Base-by-base conservation (phyloP, 1,140 invertebrate species). In the Sarcophaga bullata region DNA sequence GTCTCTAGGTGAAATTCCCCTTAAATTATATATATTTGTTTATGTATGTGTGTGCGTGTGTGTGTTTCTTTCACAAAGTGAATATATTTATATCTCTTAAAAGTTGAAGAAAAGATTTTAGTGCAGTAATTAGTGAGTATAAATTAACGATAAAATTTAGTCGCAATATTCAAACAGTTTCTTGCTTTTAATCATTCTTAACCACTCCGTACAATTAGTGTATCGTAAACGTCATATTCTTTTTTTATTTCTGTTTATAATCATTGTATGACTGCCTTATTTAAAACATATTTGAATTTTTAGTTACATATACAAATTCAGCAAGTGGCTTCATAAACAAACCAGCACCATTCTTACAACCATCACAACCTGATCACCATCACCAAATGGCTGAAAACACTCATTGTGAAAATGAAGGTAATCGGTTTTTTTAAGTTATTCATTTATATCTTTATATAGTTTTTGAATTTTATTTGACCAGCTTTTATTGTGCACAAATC, bases 401-500 rank as follows among this genome's bases (percentile, higher is more conserved):
- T 78, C 75, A 80, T 82, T 82, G 52, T 13, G 81, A 82, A 48
- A 82, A 82, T 37, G 82, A 82, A 82, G 82, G 82, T 82, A 82
- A 82, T 76, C 46, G 15, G 46, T 15, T 48, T 47, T 17, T 76
- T 48, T 76, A 49, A 76, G 46, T 78, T 78, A 10, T 52, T 75
- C 19, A 8, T 73, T 46, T 46, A 58, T 48, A 37, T 37, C 4
- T 37, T 58, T 11, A 47, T 48, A 50, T 68, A 11, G 73, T 83
- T 84, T 81, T 86, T 85, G 82, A 83, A 84, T 86, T 73, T 84
- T 81, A 82, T 58, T 62, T 68, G 47, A 76, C 52, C 54, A 88
- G 94, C 94, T 73, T 97, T 96, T 90, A 94, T 96, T 9, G 95
- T 97, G 72, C 96, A 97, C 91, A 92, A 94, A 85, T 94, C 94